Conservation (phyloP, 2,888 invertebrate species). For the Euzophera pinguis region DNA sequence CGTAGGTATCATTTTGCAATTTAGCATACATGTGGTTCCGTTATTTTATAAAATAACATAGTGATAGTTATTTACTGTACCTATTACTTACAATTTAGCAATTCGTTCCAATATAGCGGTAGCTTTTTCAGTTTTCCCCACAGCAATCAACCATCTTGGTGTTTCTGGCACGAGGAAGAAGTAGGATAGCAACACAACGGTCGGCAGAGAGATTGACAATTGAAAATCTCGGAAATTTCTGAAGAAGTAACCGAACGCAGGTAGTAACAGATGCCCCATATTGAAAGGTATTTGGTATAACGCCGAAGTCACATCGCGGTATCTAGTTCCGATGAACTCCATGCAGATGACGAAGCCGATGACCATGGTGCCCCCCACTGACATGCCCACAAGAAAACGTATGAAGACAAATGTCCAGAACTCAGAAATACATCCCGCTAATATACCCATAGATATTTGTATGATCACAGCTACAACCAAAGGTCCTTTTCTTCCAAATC, state of each 20-base stretch:
- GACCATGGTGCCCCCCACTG: slow-evolving; percentile 92
- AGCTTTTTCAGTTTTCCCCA: slow-evolving; percentile 83
- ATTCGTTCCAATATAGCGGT: slow-evolving; percentile 82
- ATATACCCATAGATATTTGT: slow-evolving; percentile 85
- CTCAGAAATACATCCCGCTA: slow-evolving; percentile 83
- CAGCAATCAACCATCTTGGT: slow-evolving; percentile 88
- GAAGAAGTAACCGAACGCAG: slow-evolving; percentile 81
- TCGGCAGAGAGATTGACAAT: slow-evolving; percentile 82
- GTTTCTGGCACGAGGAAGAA: slow-evolving; percentile 87
- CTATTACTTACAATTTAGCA: slow-evolving; percentile 70
- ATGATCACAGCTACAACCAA: slow-evolving; percentile 85
- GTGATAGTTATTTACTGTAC: too few relatives aligned
- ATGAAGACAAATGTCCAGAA: slow-evolving; percentile 81
- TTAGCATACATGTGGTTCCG: too few relatives aligned
- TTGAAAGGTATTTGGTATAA: slow-evolving; percentile 85
- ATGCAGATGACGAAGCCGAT: slow-evolving; percentile 80
- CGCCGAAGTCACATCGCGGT: slow-evolving; percentile 79
- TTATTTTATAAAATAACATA: too few relatives aligned
- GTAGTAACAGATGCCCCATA: slow-evolving; percentile 82
- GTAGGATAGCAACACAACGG: slow-evolving; percentile 80
- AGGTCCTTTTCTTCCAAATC: slow-evolving; percentile 87
- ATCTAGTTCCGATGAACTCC: slow-evolving; percentile 82
- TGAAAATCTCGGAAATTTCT: slow-evolving; percentile 83
- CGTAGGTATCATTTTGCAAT: too few relatives aligned
- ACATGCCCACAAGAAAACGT: slow-evolving; percentile 84